Evolutionary conservation across 1,140 invertebrate species (phyloP), one percentile per base, ranked within the genome.

Genomic region (Chelonus insularis): DNA sequence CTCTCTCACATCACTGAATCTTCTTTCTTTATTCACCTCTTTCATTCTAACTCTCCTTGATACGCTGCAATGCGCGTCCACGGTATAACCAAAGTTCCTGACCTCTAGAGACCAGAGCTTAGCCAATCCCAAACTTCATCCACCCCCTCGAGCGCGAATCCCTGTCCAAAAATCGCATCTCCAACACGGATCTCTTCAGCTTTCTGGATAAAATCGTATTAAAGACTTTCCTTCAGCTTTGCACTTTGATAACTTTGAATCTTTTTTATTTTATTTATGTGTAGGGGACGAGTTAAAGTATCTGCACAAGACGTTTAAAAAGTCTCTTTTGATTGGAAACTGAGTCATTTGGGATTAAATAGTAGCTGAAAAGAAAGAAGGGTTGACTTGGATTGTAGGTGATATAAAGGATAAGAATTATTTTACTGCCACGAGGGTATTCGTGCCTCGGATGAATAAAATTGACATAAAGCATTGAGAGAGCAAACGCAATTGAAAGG

Each of bases 171-270:
- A 39, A 41, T 18, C 51, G 34, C 18, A n/a, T 39, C 34, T 16
- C 18, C 20, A 36, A 20, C 61, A 47, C 48, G 50, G 36, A 11
- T 34, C 39, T 57, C 29, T 29, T 36, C 43, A 32, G 45, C 45
- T 43, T 37, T 48, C 34, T 34, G 55, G 57, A 63, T 67, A 66
- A 63, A 69, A 63, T 65, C 67, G 65, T 60, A 67, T 67, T 69
- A 69, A 69, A 56, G 60, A 67, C 64, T 54, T 60, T 54, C 58
- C 34, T 57, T 21, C 5, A n/a, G 20, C 20, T 43, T 14, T 57
- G 9, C n/a, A n/a, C 11, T n/a, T 36, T 37, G 48, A 34, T 50
- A 20, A 32, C 20, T 48, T 21, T 11, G 29, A 5, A 14, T 48
- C 23, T 12, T 58, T 47, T 48, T 21, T 39, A 18, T 18, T 39